Evolutionary conservation across 2,797 vertebrate species (phyloP), one percentile per base, ranked within the genome.

Genomic region (Orestias chungarensis): DNA sequence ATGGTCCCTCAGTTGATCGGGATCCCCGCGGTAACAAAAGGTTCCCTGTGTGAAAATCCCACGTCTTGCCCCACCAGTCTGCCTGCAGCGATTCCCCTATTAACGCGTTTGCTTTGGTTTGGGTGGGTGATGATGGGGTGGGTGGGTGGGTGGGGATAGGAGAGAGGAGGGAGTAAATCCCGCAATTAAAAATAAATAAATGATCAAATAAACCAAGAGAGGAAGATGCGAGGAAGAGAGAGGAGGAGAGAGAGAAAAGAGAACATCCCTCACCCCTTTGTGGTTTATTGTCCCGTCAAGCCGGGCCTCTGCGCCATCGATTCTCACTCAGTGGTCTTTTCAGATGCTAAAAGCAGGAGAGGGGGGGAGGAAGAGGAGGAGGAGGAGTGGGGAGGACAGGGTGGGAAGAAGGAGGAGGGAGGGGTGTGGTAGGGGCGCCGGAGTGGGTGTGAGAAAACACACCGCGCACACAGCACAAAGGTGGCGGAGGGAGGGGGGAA

Each of bases 231-330:
- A n/a, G n/a, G n/a, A n/a, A n/a, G n/a, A n/a, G n/a, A n/a, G n/a
- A n/a, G n/a, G n/a, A n/a, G n/a, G n/a, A n/a, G n/a, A n/a, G n/a
- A n/a, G n/a, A 52, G 57, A 81, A 64, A 68, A 74, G 77, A 86
- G 82, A 72, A 86, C 81, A 88, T n/a, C 92, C 94, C 95, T 95
- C 95, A 95, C 95, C 94, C 91, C 94, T 92, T 94, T 95, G 93
- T 94, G 93, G 87, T 93, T 95, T 95, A 95, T 95, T 95, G 94
- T 95, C 94, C 94, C 94, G 93, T 94, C 95, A 95, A 89, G 90
- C n/a, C 93, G 92, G 93, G 93, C 93, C 94, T 93, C 94, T 95
- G 93, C 94, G 94, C 93, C 95, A 95, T 95, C 93, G 94, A 95
- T 94, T 93, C 93, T 90, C 93, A 92, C 93, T 93, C 94, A 93